Conservation (phyloP, 2,888 invertebrate species). For the Nomada ferruginata region DNA sequence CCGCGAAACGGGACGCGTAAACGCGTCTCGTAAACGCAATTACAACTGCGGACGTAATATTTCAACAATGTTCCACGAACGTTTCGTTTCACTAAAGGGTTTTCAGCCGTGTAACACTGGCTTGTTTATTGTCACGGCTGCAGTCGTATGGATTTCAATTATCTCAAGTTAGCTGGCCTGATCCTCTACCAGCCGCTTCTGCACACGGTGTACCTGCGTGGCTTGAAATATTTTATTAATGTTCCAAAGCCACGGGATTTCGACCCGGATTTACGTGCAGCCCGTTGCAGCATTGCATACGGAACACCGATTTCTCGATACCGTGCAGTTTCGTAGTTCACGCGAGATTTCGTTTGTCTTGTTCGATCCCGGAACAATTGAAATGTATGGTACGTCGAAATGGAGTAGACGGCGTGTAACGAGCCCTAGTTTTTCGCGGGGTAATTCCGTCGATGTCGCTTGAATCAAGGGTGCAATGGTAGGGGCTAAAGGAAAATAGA, state of each 20-base stretch:
- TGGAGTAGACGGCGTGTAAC: neutral
- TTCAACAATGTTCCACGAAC: neutral
- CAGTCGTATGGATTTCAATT: slow-evolving; percentile 34
- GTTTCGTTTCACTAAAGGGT: neutral
- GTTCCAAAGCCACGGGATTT: slow-evolving; percentile 24
- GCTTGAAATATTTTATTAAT: slow-evolving; percentile 41
- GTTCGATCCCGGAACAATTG: slow-evolving; percentile 20
- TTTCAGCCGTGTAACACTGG: neutral
- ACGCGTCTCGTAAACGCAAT: slow-evolving; percentile 16
- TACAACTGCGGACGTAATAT: slow-evolving; percentile 12
- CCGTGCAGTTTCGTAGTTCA: neutral
- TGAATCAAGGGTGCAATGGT: neutral
- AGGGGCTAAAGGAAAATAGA: too few relatives aligned
- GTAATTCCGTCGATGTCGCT: neutral
- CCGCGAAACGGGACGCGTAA: slow-evolving; percentile 15
- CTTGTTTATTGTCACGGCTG: slow-evolving; percentile 17
- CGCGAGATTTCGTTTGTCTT: slow-evolving; percentile 12
- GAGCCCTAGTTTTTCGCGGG: neutral
- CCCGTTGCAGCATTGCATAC: slow-evolving; percentile 7
- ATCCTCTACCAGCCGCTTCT: slow-evolving; percentile 1
- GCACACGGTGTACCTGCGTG: neutral
- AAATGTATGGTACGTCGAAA: slow-evolving; percentile 3
- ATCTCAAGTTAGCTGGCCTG: slow-evolving; percentile 1
- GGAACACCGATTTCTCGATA: slow-evolving; percentile 22
- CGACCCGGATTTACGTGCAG: slow-evolving; percentile 21